Conservation (phyloP, 1,140 invertebrate species). For the Pararge aegeria region DNA sequence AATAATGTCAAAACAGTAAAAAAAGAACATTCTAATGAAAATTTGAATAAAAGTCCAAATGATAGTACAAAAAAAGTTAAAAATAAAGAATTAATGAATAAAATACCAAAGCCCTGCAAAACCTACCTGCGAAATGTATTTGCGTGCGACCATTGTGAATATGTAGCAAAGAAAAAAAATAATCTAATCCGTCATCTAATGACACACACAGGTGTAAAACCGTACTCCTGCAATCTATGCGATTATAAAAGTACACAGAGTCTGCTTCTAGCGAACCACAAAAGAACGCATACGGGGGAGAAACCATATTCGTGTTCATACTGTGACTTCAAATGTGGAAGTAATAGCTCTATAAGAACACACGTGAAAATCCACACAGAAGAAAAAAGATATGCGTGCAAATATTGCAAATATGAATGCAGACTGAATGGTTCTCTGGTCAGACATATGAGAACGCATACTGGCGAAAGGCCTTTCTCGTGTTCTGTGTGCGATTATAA, state of each 20-base stretch:
- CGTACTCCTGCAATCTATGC: neutral
- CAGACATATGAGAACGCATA: neutral
- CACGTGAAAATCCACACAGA: neutral
- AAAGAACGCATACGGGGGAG: neutral
- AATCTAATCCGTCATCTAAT: neutral
- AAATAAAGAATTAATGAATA: too few species aligned
- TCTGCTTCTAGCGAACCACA: neutral
- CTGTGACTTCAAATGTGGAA: neutral
- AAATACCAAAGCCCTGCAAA: too few species aligned
- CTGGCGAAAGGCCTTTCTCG: neutral
- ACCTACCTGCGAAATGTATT: too few species aligned
- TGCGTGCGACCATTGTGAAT: too few species aligned
- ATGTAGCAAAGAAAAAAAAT: too few species aligned
- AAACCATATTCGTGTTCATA: neutral
- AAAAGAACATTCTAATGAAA: too few species aligned
- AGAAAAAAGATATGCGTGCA: neutral
- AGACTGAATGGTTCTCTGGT: neutral
- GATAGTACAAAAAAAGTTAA: too few species aligned
- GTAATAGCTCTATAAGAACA: neutral
- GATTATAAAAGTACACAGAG: neutral
- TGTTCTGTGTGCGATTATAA: neutral
- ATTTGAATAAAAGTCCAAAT: too few species aligned
- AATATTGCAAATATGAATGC: neutral
- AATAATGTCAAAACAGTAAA: too few species aligned
- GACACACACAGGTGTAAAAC: neutral